Percentiles rank a stretch among this genome's conserved stretches.
These are phyloP conservation scores for Marmota monax DNA, from an alignment of 2,113 vertebrate genomes.

Conservation along the genomic window DNA sequence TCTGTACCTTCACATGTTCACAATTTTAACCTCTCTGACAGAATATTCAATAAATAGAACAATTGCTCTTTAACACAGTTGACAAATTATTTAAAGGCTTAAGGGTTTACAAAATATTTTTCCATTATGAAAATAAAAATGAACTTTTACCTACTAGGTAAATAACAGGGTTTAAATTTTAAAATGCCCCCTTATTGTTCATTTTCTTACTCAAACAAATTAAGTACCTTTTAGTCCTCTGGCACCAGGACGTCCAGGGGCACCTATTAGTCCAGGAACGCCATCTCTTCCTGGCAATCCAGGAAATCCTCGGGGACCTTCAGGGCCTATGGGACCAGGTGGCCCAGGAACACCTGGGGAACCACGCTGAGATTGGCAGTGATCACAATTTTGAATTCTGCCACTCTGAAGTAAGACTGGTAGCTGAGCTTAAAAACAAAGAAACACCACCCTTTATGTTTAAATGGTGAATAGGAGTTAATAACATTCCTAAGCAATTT, in stretches of 20 bases:
- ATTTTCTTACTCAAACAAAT: not conserved
- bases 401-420: constrained; percentile 90
- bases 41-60: not conserved
- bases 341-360: constrained; percentile 91
- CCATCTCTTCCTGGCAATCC: constrained; percentile 93
- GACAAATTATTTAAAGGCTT: not conserved
- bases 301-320: constrained; percentile 93
- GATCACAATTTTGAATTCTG: constrained; percentile 92
- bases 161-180: not conserved
- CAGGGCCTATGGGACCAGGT: constrained; percentile 91
- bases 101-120: not conserved
- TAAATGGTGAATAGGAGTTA: not conserved
- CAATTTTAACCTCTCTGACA: not conserved
- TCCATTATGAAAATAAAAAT: constrained; percentile 41
- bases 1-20: not conserved
- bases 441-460: not conserved
- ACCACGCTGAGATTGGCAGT: constrained; percentile 90
- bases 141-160: not conserved
- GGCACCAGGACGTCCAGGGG: constrained; percentile 91
- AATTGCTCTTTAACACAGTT: not conserved
- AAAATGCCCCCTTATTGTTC: not conserved
- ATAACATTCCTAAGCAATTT: not conserved
- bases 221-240: constrained; percentile 93
- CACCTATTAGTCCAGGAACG: constrained; percentile 90
- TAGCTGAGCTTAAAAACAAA: constrained; percentile 91